Evolutionary conservation across 2,113 vertebrate genomes (phyloP).

Genomic region (Leucopsar rothschildi): DNA sequence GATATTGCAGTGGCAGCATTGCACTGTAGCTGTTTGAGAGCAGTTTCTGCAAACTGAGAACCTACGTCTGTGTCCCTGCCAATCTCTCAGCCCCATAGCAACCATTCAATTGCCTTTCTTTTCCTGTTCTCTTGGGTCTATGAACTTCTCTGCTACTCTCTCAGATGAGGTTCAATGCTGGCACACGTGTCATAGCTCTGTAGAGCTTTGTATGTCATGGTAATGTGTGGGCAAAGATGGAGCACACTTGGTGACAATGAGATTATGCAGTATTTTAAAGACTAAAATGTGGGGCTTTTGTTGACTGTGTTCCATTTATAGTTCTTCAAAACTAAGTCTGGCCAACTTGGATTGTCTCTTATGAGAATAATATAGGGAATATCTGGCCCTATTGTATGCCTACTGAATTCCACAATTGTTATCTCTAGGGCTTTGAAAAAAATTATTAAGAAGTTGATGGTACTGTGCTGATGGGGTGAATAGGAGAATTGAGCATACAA

Average conservation of each 20-base stretch:
- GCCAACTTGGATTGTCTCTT: background rate
- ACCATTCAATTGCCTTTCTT: background rate
- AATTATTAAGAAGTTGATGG: background rate
- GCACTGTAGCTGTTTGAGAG: background rate
- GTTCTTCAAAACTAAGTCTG: background rate
- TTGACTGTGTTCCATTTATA: background rate
- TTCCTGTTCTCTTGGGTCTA: background rate
- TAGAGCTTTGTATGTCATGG: fast-evolving
- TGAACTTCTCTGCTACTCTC: background rate
- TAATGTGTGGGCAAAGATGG: background rate
- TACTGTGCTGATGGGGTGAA: background rate
- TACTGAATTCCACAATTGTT: background rate
- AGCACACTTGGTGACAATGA: background rate
- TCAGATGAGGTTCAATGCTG: background rate
- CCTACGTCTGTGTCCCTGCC: background rate
- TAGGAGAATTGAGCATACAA: background rate
- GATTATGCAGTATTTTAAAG: background rate
- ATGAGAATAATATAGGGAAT: background rate
- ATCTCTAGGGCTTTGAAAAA: background rate
- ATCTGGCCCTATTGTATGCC: background rate
- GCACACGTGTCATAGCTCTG: background rate
- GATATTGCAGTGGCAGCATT: background rate
- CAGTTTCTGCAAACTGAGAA: background rate
- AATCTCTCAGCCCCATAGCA: background rate
- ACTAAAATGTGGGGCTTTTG: background rate